Evolutionary conservation across 2,113 vertebrate species (phyloP), one percentile per base, ranked within the genome.

Genomic region (Plecotus auritus): DNA sequence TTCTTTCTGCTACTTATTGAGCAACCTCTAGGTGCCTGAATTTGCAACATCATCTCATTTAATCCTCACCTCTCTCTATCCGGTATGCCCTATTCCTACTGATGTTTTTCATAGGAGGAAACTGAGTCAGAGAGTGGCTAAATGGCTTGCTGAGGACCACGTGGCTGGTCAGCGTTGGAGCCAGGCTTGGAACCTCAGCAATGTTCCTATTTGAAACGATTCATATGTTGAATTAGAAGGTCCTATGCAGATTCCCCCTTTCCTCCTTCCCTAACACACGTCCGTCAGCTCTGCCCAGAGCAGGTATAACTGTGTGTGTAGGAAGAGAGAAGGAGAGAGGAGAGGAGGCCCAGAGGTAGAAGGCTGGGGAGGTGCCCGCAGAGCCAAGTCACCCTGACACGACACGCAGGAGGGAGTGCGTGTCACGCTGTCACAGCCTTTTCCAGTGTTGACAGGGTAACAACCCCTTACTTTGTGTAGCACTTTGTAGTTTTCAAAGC

Each of bases 401-500:
- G 72, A 87, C 59, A 28, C 93, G 94, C 70, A 86, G 95, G 86
- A 49, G 64, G 72, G 47, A 42, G 49, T 18, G 26, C 26, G 0
- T 45, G 93, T n/a, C 86, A 40, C 0, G 0, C 45, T 85, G 90
- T 96, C 90, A 78, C 51, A 70, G 88, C 47, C 69, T 90, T 73
- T 37, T 32, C 67, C 85, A 69, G 32, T 72, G 10, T 37, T 93
- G 94, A 95, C 92, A 95, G 28, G 40, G 67, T 94, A 95, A 93
- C 84, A 95, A 45, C 77, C 82, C 56, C 77, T 66, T 69, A 69
- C 85, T 94, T 96, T 72, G 74, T 84, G 91, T 85, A 90, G 85
- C 85, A 92, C 92, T 96, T 92, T 45, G 90, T 87, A 84, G 92
- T 94, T 96, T 96, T 93, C 97, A 97, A 85, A 97, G 94, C 93